These are phyloP conservation scores for Etia nguti DNA, from an alignment of 2,113 vertebrate species.

Conservation along the genomic window DNA sequence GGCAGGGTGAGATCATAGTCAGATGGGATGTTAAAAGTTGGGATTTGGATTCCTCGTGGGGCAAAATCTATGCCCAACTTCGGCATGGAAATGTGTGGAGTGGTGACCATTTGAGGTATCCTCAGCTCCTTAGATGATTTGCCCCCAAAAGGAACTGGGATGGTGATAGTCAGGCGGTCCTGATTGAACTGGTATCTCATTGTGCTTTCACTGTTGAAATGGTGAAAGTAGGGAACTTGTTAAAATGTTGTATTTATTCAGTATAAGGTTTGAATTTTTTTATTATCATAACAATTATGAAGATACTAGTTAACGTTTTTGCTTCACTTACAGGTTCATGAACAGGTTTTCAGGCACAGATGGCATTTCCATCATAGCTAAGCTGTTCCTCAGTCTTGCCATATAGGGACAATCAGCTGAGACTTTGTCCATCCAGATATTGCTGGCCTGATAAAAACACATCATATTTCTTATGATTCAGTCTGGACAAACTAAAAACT, in stretches of 20 bases:
- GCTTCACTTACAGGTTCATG: conserved; percentile 78
- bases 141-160: conserved; percentile 85
- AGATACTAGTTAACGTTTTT: neutral
- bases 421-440: conserved; percentile 78
- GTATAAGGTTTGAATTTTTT: neutral
- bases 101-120: conserved; percentile 64
- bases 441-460: conserved; percentile 69
- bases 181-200: conserved; percentile 80
- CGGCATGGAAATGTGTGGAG: conserved; percentile 70
- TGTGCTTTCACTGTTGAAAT: conserved; percentile 76
- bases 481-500: neutral
- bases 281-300: neutral
- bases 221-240: neutral
- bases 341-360: conserved; percentile 83
- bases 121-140: conserved; percentile 77
- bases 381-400: conserved; percentile 64
- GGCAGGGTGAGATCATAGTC: conserved; percentile 75
- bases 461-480: neutral
- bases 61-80: conserved; percentile 72
- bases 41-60: conserved; percentile 70
- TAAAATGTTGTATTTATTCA: neutral
- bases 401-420: conserved; percentile 70
- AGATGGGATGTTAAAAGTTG: conserved; percentile 77
- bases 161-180: conserved; percentile 67
- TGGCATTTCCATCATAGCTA: conserved; percentile 71